These are phyloP conservation scores for Allobates femoralis DNA, from an alignment of 2,797 vertebrate genomes.

Conservation along the genomic window DNA sequence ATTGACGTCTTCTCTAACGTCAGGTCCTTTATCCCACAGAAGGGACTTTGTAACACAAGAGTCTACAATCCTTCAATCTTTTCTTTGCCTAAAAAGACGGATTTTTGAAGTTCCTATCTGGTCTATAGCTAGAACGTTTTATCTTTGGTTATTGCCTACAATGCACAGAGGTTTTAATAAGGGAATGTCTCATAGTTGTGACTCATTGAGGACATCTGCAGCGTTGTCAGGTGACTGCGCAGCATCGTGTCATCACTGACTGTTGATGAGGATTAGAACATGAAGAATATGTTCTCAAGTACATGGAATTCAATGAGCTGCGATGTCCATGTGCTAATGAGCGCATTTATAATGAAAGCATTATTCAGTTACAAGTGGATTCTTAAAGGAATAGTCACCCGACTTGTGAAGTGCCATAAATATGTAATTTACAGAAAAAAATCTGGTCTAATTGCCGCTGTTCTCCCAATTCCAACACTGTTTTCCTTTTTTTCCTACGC, in stretches of 20 bases:
- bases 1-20: background rate
- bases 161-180: conserved; percentile 13
- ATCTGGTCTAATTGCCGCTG: too few species aligned
- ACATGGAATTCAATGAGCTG: conserved; percentile 14
- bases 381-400: background rate
- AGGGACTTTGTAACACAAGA: background rate
- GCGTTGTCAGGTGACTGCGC: conserved; percentile 18
- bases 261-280: conserved; percentile 2
- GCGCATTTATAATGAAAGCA: conserved; percentile 22
- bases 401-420: too few species aligned
- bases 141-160: conserved; percentile 42
- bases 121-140: conserved; percentile 4
- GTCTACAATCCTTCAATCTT: background rate
- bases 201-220: conserved; percentile 22
- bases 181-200: conserved; percentile 5
- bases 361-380: background rate
- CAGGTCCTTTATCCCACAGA: background rate
- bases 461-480: too few species aligned
- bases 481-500: too few species aligned
- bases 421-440: too few species aligned
- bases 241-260: background rate
- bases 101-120: background rate
- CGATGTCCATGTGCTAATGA: background rate
- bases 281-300: background rate
- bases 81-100: background rate